These are phyloP conservation scores for Galerucella pusilla DNA, from an alignment of 2,888 invertebrate genomes.

Conservation along the genomic window DNA sequence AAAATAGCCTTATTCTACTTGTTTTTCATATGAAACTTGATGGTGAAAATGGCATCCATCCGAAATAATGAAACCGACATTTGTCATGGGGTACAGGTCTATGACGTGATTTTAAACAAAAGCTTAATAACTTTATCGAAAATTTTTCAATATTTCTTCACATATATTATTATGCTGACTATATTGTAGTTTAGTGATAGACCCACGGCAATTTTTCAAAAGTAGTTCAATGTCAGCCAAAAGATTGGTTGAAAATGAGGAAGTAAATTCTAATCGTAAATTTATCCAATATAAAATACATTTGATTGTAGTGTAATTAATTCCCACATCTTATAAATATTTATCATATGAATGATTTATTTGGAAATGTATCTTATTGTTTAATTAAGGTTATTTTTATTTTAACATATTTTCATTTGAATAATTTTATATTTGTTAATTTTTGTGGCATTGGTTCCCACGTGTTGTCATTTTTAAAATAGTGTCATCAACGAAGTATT, in stretches of 20 bases:
- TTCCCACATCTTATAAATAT: background rate
- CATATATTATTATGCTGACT: slow-evolving; percentile 10
- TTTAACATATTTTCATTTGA: background rate
- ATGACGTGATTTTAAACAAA: no score
- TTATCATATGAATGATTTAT: background rate
- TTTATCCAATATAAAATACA: background rate
- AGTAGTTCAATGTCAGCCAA: slow-evolving; percentile 29
- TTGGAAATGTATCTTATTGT: no score
- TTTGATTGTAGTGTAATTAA: background rate
- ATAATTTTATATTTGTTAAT: background rate
- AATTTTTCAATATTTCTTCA: slow-evolving; percentile 14
- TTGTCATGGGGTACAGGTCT: no score
- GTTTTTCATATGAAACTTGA: no score
- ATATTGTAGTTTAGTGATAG: slow-evolving; percentile 13
- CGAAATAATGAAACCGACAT: no score
- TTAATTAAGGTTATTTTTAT: no score
- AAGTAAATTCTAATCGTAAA: slow-evolving; percentile 3
- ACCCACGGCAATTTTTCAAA: slow-evolving; percentile 17
- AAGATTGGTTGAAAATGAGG: slow-evolving; percentile 17
- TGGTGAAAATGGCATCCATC: no score
- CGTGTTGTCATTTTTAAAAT: background rate
- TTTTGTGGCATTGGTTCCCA: background rate
- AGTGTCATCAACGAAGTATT: background rate
- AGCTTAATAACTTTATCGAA: no score
- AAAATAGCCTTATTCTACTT: no score